Evolutionary conservation across 1,140 invertebrate genomes (phyloP).

Genomic region (Ceratosolen fusciceps): DNA sequence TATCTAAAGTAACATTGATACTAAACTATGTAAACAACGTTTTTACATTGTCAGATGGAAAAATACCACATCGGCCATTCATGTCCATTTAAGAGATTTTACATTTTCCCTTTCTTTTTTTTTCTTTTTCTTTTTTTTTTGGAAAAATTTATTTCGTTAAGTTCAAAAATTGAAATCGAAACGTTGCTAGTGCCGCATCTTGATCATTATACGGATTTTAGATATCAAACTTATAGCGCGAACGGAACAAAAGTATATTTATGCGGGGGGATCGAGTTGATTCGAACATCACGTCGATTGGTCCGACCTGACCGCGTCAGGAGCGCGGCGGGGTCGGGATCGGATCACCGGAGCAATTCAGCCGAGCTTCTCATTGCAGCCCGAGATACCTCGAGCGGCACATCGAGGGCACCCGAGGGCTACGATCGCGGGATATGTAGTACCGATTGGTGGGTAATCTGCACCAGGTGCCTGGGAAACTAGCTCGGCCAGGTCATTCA

Average conservation of each 20-base stretch:
- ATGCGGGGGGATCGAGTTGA: constrained; percentile 6
- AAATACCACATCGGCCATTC: neutral
- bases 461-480: neutral
- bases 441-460: neutral
- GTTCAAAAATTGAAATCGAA: too few species aligned
- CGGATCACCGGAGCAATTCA: neutral
- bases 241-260: too few species aligned
- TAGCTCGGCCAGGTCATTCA: neutral
- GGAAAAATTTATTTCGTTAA: too few species aligned
- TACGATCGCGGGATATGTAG: neutral
- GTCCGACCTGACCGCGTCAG: too few species aligned
- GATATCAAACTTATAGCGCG: neutral
- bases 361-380: neutral
- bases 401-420: too few species aligned
- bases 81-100: too few species aligned
- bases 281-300: too few species aligned
- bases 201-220: neutral
- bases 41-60: neutral
- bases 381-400: neutral
- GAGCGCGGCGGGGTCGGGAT: neutral
- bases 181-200: too few species aligned
- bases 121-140: too few species aligned
- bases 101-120: too few species aligned
- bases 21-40: neutral
- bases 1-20: constrained; percentile 6